phyloP scores from a whole-genome alignment of 2,113 vertebrate genomes.

The Lynx canadensis region DNA sequence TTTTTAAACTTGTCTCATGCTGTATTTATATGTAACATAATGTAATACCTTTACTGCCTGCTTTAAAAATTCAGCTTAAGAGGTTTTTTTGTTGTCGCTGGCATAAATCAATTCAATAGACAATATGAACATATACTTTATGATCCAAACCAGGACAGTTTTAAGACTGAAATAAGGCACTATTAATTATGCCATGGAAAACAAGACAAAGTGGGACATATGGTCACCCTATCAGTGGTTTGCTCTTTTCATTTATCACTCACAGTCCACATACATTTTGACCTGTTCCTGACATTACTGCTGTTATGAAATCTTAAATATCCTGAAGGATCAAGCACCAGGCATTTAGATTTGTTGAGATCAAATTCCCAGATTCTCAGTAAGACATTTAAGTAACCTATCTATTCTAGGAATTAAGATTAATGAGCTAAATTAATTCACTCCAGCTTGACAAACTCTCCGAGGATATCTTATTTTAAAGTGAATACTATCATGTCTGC shows the following conservation, averaged over 20 bases:
- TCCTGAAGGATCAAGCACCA: constrained; percentile 3
- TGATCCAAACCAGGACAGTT: constrained; percentile 34
- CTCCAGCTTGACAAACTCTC: constrained; percentile 38
- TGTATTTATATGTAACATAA: constrained; percentile 39
- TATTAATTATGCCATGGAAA: constrained; percentile 48
- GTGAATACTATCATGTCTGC: constrained; percentile 43
- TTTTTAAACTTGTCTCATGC: constrained; percentile 35
- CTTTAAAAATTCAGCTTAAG: constrained; percentile 50
- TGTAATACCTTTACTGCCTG: background rate
- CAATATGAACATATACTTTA: background rate
- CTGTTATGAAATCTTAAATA: constrained; percentile 43
- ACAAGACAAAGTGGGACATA: constrained; percentile 27
- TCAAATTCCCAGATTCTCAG: constrained; percentile 41
- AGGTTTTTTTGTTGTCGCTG: background rate
- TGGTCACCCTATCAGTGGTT: background rate
- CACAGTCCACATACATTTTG: constrained; percentile 30
- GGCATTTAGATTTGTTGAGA: constrained; percentile 35
- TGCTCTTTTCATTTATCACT: constrained; percentile 54
- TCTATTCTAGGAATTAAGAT: constrained; percentile 59
- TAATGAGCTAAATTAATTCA: constrained; percentile 66
- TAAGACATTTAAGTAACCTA: constrained; percentile 59
- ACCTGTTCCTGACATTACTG: constrained; percentile 17
- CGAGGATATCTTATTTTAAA: constrained; percentile 53
- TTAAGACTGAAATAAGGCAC: constrained; percentile 14
- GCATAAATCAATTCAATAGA: constrained; percentile 17